These are phyloP conservation scores for Melanogrammus aeglefinus DNA, from an alignment of 2,797 vertebrate species.

Conservation along the genomic window DNA sequence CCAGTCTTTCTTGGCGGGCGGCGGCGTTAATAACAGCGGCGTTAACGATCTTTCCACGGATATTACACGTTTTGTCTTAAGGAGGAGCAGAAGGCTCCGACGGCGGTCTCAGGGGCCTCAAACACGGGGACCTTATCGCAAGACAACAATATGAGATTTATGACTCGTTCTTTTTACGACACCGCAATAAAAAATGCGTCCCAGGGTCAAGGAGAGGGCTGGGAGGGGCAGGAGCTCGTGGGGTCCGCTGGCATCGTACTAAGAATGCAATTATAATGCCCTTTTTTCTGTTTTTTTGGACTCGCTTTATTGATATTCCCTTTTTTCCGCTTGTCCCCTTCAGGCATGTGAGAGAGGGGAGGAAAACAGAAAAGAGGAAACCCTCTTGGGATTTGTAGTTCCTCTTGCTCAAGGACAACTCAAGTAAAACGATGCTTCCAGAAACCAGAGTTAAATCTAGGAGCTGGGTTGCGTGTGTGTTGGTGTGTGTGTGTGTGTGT, in stretches of 20 bases:
- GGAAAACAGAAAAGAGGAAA: background rate
- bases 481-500: no score
- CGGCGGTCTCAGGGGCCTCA: conserved; percentile 31
- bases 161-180: conserved; percentile 24
- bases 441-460: background rate
- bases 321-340: conserved; percentile 17
- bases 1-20: background rate
- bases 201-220: conserved; percentile 45
- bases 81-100: conserved; percentile 31
- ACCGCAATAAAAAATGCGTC: conserved; percentile 37
- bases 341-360: background rate
- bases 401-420: background rate
- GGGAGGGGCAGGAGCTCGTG: conserved; percentile 25
- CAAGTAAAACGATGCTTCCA: background rate
- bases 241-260: conserved; percentile 25
- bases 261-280: conserved; percentile 22
- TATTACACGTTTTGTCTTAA: conserved; percentile 21
- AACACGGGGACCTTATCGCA: conserved; percentile 47
- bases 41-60: conserved; percentile 2
- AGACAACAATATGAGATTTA: conserved; percentile 48
- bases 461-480: background rate
- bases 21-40: background rate
- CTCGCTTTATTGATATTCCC: conserved; percentile 9
- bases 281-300: background rate
- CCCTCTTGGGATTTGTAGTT: background rate